Percentiles rank a stretch among this genome's conserved stretches.
phyloP scores from a whole-genome alignment of 2,888 invertebrate species.

The Drosophila mettleri region DNA sequence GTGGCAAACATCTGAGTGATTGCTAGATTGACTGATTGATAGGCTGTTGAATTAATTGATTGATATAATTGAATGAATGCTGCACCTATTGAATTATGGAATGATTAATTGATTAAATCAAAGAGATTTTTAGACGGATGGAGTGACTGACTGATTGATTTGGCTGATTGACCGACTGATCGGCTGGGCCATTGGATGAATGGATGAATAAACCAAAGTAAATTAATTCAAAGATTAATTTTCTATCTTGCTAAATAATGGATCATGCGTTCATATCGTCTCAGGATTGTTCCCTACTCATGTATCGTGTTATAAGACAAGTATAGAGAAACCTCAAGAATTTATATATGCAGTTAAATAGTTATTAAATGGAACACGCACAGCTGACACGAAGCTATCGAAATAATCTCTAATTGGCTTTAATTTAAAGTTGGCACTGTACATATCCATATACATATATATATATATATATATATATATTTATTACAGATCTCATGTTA shows the following conservation, averaged over 20 bases:
- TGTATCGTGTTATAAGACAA: neutral
- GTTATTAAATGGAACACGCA: conserved; percentile 8
- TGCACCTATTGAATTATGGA: neutral
- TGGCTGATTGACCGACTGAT: neutral
- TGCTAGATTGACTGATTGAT: neutral
- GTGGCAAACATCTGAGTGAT: neutral
- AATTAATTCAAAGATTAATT: no score
- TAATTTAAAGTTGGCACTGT: neutral
- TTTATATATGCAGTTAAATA: neutral
- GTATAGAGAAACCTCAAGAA: neutral
- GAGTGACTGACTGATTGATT: neutral
- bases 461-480: neutral
- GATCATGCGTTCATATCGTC: no score
- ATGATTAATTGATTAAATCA: neutral
- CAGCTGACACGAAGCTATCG: neutral
- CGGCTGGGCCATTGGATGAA: no score
- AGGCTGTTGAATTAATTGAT: neutral
- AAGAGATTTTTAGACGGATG: neutral
- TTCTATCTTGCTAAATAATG: no score
- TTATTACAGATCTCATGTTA: no score
- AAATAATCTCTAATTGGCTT: neutral
- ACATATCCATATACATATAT: neutral
- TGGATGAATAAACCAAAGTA: no score
- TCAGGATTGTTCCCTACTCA: neutral
- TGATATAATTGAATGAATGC: neutral